Percentiles rank a stretch among this genome's conserved stretches.
phyloP scores from a whole-genome alignment of 2,797 vertebrate genomes.

The Lacerta viridis region DNA sequence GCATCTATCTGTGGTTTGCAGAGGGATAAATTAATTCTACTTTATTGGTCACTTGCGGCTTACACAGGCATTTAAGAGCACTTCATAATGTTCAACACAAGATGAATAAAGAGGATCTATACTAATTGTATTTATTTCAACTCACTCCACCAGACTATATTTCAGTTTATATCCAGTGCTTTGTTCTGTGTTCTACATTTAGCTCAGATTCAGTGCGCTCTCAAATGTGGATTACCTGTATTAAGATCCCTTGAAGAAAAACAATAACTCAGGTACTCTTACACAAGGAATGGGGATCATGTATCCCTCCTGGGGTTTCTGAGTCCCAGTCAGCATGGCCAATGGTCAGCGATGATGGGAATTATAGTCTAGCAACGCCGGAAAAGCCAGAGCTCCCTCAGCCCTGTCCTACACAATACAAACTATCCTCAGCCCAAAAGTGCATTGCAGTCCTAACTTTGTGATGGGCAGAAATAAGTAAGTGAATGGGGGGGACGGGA shows the following conservation, averaged over 20 bases:
- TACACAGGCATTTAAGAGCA: conserved; percentile 46
- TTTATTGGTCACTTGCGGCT: conserved; percentile 45
- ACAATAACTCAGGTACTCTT: not conserved
- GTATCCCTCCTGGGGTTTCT: not conserved
- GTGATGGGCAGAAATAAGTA: not conserved
- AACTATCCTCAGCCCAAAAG: not conserved
- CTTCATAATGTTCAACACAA: conserved; percentile 48
- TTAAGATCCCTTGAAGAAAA: not conserved
- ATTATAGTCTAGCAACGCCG: no score
- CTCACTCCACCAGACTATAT: conserved; percentile 17
- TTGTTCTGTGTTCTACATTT: conserved; percentile 11
- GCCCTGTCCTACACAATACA: not conserved
- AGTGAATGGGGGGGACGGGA: not conserved
- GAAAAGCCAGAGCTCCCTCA: no score
- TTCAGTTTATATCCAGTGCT: conserved; percentile 11
- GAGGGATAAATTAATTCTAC: conserved; percentile 43
- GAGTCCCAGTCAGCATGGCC: no score
- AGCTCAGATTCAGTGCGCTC: conserved; percentile 5
- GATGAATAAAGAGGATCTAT: conserved; percentile 42
- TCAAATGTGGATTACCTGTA: not conserved
- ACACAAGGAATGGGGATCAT: not conserved
- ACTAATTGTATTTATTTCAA: conserved; percentile 37
- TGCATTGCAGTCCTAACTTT: not conserved
- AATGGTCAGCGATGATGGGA: no score
- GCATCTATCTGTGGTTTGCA: conserved; percentile 35